Evolutionary conservation across 2,797 vertebrate species (phyloP), one percentile per base, ranked within the genome.

Genomic region (Spinus pinus): DNA sequence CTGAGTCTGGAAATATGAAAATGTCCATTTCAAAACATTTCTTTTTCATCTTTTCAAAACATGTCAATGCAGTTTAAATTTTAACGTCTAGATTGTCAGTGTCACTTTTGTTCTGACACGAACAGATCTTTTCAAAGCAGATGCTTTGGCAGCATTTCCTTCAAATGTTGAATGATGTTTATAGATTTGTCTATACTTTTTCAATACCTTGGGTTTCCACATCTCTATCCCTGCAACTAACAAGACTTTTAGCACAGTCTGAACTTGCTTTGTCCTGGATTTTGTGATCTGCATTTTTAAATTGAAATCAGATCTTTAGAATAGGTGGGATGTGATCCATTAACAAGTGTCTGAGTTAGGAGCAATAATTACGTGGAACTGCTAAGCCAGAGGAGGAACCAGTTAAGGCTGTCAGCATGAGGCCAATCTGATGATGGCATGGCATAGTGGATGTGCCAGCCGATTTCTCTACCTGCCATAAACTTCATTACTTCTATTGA

Each of bases 401-500:
- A 89, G 61, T 89, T 86, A 95, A 56, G 56, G 60, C 37, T 74
- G 81, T 65, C 92, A 95, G 93, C 57, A 0, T 65, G 88, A 94
- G 75, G n/a, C 90, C 19, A 1, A 49, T 56, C 50, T 21, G 86
- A 81, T 41, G 74, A 81, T 30, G 65, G 86, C 69, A 74, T 74
- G 89, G 64, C 22, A 6, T 22, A 35, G 67, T 3, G 18, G 44
- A 95, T 70, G 64, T 70, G 44, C 41, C 86, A 90, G 64, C 44
- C 2, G 0, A 30, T 77, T 74, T 44, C 86, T 78, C 17, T 81
- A 90, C 78, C 86, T 94, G 75, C 82, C 58, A 51, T 80, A 89
- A 93, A 92, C 74, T 67, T 94, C 91, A 92, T 93, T 87, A 81
- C 64, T 71, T 73, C 81, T 60, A 91, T 53, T 91, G 89, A 94